These are phyloP conservation scores for Bombylius major DNA, from an alignment of 2,888 invertebrate genomes.

Conservation along the genomic window DNA sequence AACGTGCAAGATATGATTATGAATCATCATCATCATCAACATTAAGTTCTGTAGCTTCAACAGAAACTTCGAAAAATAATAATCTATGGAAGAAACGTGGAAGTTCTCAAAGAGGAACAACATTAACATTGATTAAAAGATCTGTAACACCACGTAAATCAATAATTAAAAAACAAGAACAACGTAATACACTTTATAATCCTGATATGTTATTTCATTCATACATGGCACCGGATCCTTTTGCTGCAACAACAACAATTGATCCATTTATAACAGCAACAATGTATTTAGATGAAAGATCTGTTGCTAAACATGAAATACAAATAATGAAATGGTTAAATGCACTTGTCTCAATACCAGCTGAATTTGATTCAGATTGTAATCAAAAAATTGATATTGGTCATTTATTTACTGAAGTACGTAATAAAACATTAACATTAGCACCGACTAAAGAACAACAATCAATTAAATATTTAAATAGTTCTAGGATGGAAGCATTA, in stretches of 20 bases:
- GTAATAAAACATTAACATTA: constrained; percentile 49
- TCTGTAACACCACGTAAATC: constrained; percentile 24
- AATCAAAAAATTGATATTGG: constrained; percentile 54
- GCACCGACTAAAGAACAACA: constrained; percentile 61
- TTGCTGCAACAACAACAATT: constrained; percentile 42
- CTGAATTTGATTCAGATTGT: constrained; percentile 52
- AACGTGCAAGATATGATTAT: constrained; percentile 25
- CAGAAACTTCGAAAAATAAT: too few relatives aligned
- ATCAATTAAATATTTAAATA: constrained; percentile 54
- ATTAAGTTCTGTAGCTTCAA: too few relatives aligned
- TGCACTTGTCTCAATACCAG: constrained; percentile 59
- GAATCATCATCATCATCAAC: neutral
- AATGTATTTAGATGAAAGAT: constrained; percentile 53
- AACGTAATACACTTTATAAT: constrained; percentile 26
- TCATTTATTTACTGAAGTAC: constrained; percentile 61
- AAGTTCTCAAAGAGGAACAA: constrained; percentile 11
- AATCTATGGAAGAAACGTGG: too few relatives aligned
- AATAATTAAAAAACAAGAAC: constrained; percentile 11
- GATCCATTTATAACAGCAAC: constrained; percentile 56
- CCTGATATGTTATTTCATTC: constrained; percentile 31
- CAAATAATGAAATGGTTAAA: constrained; percentile 72
- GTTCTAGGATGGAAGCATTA: constrained; percentile 49
- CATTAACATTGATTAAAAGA: constrained; percentile 24
- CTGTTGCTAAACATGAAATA: constrained; percentile 53
- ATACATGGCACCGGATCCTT: constrained; percentile 40